These are phyloP conservation scores for Hyles lineata DNA, from an alignment of 2,888 invertebrate genomes.

Conservation along the genomic window DNA sequence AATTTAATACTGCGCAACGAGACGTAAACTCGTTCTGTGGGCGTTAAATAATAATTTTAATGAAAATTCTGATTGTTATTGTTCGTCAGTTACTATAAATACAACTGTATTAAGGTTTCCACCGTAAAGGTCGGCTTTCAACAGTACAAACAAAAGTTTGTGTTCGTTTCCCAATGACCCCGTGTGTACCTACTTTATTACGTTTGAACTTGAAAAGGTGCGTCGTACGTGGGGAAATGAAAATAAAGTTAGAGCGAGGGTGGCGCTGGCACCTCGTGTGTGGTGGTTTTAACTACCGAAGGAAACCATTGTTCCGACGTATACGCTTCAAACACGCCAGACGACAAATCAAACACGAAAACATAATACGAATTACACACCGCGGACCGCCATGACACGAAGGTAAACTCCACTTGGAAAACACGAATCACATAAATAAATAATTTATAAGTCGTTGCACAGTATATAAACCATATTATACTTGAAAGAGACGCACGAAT, in stretches of 20 bases:
- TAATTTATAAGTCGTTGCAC: constrained; percentile 49
- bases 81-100: constrained; percentile 28
- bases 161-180: constrained; percentile 44
- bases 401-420: constrained; percentile 42
- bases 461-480: constrained; percentile 44
- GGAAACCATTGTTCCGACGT: constrained; percentile 60
- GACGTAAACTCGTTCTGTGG: constrained; percentile 41
- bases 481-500: constrained; percentile 53
- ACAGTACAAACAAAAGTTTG: constrained; percentile 49
- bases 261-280: constrained; percentile 60
- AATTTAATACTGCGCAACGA: constrained; percentile 39
- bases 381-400: constrained; percentile 14
- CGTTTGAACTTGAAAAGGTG: constrained; percentile 50
- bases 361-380: not conserved
- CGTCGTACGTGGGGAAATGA: constrained; percentile 51
- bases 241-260: constrained; percentile 54
- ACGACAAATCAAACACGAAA: constrained; percentile 2
- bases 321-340: constrained; percentile 36
- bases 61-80: constrained; percentile 43
- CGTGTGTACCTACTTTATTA: constrained; percentile 49
- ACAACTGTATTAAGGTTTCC: constrained; percentile 21
- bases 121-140: constrained; percentile 43
- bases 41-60: constrained; percentile 40
- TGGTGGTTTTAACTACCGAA: constrained; percentile 57
- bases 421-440: constrained; percentile 45